A percentile compares a stretch with the other conserved stretches of the same genome.
phyloP scores from a whole-genome alignment of 2,797 vertebrate species.

The Rallus crepitans region DNA sequence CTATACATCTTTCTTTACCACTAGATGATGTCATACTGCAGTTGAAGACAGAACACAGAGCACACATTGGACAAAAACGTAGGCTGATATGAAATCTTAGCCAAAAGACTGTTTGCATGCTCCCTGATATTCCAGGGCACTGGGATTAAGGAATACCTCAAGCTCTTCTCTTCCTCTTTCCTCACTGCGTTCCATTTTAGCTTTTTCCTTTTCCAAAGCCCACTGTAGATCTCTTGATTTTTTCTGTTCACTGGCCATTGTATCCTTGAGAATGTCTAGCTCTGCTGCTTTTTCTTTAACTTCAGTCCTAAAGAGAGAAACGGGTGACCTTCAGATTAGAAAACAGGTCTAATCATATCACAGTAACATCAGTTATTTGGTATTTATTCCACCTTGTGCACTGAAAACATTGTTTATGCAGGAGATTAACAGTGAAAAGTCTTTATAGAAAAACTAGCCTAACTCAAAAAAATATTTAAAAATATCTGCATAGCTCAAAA shows the following conservation, averaged over 20 bases:
- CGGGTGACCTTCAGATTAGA: not conserved
- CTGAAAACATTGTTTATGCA: not conserved
- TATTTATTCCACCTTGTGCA: not conserved
- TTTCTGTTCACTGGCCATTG: conserved; percentile 87
- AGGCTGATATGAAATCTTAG: not conserved
- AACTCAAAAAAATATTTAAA: not conserved
- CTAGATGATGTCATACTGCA: not conserved
- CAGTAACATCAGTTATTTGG: not conserved
- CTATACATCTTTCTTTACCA: not conserved
- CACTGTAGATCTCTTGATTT: conserved; percentile 90
- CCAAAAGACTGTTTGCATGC: not conserved
- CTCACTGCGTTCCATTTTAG: conserved; percentile 81
- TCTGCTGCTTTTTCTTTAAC: conserved; percentile 88
- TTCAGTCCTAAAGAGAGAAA: conserved; percentile 82
- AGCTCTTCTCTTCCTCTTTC: conserved; percentile 88
- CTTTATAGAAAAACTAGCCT: not conserved
- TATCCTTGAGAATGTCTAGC: conserved; percentile 85
- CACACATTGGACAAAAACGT: not conserved
- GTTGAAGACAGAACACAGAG: not conserved
- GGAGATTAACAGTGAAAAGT: not conserved
- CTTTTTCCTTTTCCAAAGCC: conserved; percentile 89
- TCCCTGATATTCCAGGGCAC: not conserved
- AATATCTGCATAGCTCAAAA: not conserved
- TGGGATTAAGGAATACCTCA: conserved; percentile 82
- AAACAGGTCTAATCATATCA: not conserved